phyloP scores from a whole-genome alignment of 2,797 vertebrate species.

The Toxotes lorentzi region DNA sequence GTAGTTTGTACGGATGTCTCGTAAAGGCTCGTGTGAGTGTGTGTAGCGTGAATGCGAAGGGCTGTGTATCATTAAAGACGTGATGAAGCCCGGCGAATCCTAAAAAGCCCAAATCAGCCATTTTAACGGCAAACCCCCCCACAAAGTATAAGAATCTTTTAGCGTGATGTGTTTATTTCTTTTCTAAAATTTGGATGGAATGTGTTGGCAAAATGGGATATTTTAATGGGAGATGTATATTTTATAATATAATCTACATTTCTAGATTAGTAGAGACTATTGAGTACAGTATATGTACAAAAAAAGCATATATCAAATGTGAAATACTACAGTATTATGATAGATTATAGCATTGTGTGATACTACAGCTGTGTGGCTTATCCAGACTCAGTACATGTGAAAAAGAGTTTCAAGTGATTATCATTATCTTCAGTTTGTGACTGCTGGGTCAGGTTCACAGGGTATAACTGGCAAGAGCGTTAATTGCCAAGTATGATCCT shows the following conservation, averaged over 20 bases:
- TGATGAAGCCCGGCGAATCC: conserved; percentile 49
- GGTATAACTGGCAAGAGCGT: conserved; percentile 78
- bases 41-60: conserved; percentile 45
- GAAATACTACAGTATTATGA: conserved; percentile 80
- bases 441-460: conserved; percentile 82
- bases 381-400: conserved; percentile 76
- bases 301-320: conserved; percentile 82
- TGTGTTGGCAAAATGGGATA: conserved; percentile 78
- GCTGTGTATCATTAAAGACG: conserved; percentile 41
- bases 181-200: conserved; percentile 72
- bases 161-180: conserved; percentile 72
- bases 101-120: conserved; percentile 66
- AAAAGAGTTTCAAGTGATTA: conserved; percentile 66
- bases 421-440: conserved; percentile 71
- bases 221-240: conserved; percentile 89
- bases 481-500: conserved; percentile 76
- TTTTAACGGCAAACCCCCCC: conserved; percentile 50
- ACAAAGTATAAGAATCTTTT: conserved; percentile 48
- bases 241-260: conserved; percentile 88
- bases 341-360: conserved; percentile 82
- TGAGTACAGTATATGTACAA: conserved; percentile 79
- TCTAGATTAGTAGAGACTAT: conserved; percentile 85
- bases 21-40: conserved; percentile 33
- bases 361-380: conserved; percentile 79
- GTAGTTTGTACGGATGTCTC: conserved; percentile 61